Evolutionary conservation across 2,797 vertebrate genomes (phyloP).

Genomic region (Typhlichthys eigenmanni): DNA sequence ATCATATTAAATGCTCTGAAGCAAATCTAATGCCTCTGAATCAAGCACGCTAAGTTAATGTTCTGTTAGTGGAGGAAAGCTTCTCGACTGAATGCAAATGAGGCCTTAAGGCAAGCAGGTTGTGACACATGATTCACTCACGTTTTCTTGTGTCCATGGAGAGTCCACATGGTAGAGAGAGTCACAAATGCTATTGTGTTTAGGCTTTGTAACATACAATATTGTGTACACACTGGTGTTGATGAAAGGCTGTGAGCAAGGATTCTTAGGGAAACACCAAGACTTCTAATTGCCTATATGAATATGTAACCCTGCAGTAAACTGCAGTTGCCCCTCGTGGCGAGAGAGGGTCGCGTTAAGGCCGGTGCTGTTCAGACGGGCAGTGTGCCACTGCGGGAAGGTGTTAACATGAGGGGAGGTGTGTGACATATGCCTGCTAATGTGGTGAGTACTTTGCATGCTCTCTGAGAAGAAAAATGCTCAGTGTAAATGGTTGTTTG

Average conservation of each 20-base stretch:
- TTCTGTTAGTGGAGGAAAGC: constrained; percentile 29
- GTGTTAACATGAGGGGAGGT: constrained; percentile 49
- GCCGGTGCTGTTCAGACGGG: constrained; percentile 43
- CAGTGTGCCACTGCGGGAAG: constrained; percentile 60
- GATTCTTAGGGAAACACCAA: too few species aligned
- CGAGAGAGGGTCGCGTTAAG: constrained; percentile 5
- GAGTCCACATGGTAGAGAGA: constrained; percentile 17
- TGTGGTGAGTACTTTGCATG: constrained; percentile 36
- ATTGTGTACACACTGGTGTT: constrained; percentile 28
- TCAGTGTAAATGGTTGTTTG: not conserved
- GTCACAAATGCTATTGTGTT: constrained; percentile 28
- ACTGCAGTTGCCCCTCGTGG: too few species aligned
- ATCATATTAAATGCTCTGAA: constrained; percentile 10
- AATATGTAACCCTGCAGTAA: too few species aligned
- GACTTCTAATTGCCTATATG: too few species aligned
- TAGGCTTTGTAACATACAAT: constrained; percentile 24
- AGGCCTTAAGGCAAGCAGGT: constrained; percentile 42
- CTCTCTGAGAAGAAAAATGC: constrained; percentile 42
- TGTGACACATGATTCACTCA: constrained; percentile 41
- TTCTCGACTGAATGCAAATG: constrained; percentile 39
- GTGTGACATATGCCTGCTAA: constrained; percentile 40
- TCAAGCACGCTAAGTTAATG: constrained; percentile 26
- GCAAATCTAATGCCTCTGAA: constrained; percentile 5
- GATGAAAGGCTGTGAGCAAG: too few species aligned
- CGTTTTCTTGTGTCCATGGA: constrained; percentile 45